Evolutionary conservation across 2,888 invertebrate genomes (phyloP).

Genomic region (Meliscaeva auricollis): DNA sequence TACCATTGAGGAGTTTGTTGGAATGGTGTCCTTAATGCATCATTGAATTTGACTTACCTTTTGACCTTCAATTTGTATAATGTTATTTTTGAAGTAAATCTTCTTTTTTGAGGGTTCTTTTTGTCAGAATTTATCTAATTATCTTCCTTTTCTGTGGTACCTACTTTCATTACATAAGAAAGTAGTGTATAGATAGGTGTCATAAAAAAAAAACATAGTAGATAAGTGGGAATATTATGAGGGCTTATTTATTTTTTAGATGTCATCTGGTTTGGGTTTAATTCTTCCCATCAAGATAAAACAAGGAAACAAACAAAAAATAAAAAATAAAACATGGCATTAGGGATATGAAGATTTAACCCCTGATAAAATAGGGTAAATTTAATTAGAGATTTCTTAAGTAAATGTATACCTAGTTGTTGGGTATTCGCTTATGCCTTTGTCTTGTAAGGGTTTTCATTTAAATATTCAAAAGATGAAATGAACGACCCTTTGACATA

Average conservation of each 20-base stretch:
- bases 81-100: background rate
- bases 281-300: constrained; percentile 26
- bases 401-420: too few species aligned
- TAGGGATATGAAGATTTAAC: constrained; percentile 14
- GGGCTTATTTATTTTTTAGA: constrained; percentile 11
- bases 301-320: too few species aligned
- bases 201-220: background rate
- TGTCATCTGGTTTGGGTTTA: constrained; percentile 20
- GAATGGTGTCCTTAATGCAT: background rate
- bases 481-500: too few species aligned
- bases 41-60: constrained; percentile 40
- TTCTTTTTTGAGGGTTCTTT: background rate
- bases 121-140: constrained; percentile 16
- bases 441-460: too few species aligned
- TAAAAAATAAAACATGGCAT: background rate
- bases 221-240: constrained; percentile 2
- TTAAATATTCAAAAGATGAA: too few species aligned
- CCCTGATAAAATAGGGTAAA: constrained; percentile 7
- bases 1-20: background rate
- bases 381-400: constrained; percentile 14
- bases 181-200: background rate
- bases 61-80: background rate
- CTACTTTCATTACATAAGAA: background rate
- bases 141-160: constrained; percentile 35
- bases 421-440: too few species aligned